Percentiles rank a stretch among this genome's conserved stretches.
Conservation (phyloP, 2,888 invertebrate species). For the Vesta saturnalis region DNA sequence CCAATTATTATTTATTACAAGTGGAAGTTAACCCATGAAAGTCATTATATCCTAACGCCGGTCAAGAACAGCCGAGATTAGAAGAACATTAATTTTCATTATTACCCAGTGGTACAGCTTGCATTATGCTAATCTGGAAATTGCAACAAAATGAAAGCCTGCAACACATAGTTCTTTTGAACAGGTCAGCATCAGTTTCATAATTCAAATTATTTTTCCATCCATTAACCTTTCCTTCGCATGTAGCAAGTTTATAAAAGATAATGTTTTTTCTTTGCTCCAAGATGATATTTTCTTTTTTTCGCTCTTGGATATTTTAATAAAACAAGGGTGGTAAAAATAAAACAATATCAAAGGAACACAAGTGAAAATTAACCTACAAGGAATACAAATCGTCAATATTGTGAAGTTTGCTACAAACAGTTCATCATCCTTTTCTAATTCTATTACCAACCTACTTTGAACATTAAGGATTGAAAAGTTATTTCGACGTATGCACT, state of each 20-base stretch:
- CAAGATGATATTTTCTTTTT: background rate
- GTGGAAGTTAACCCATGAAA: background rate
- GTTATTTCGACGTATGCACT: conserved; percentile 9
- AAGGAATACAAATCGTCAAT: background rate
- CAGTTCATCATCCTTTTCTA: background rate
- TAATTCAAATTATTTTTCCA: no score
- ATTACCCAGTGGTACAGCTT: no score
- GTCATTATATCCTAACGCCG: background rate
- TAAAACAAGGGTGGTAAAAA: background rate
- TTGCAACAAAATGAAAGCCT: no score
- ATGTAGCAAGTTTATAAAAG: no score
- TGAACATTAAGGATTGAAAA: conserved; percentile 1
- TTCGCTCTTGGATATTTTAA: no score
- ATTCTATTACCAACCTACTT: conserved; percentile 5
- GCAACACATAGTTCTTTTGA: no score
- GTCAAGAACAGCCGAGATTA: no score
- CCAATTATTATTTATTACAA: conserved; percentile 4
- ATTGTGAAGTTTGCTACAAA: background rate
- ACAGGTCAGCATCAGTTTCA: no score
- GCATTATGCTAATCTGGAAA: no score
- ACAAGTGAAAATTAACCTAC: background rate
- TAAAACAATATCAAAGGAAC: background rate
- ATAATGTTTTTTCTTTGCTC: background rate
- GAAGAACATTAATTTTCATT: no score
- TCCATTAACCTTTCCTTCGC: no score